Evolutionary conservation across 2,888 invertebrate genomes (phyloP).

Genomic region (Cremastinae sp.): DNA sequence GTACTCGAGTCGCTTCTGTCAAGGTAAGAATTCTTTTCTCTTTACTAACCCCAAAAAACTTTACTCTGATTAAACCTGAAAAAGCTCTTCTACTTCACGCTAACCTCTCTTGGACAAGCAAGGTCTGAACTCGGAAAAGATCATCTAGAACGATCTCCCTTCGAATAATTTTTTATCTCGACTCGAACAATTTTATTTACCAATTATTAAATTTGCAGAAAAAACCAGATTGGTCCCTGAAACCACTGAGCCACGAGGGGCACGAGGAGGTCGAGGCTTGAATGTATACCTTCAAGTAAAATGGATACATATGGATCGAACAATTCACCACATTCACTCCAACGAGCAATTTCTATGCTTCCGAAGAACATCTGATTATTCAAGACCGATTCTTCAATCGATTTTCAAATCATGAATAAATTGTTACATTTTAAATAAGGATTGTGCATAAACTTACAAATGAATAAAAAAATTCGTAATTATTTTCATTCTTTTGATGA

Average conservation of each 20-base stretch:
- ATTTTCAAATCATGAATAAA: no score
- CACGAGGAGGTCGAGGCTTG: constrained; percentile 64
- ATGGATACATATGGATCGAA: constrained; percentile 17
- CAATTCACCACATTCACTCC: constrained; percentile 53
- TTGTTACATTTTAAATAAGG: no score
- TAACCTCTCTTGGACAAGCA: constrained; percentile 18
- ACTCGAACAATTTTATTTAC: background rate
- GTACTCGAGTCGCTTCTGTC: constrained; percentile 29
- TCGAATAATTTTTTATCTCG: background rate
- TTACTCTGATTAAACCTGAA: no score
- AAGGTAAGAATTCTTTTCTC: constrained; percentile 55
- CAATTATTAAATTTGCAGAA: constrained; percentile 56
- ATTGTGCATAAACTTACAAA: no score
- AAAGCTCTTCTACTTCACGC: background rate
- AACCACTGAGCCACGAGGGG: constrained; percentile 61
- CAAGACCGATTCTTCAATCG: constrained; percentile 24
- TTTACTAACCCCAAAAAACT: constrained; percentile 34
- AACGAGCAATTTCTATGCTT: constrained; percentile 45
- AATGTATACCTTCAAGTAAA: constrained; percentile 17
- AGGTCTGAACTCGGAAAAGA: constrained; percentile 28
- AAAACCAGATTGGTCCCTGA: constrained; percentile 65
- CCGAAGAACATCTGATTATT: constrained; percentile 23
- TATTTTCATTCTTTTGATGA: no score
- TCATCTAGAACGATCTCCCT: constrained; percentile 27
- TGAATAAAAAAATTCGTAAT: no score